Evolutionary conservation across 1,140 invertebrate species (phyloP), one percentile per base, ranked within the genome.

Genomic region (Camponotus vicinus): DNA sequence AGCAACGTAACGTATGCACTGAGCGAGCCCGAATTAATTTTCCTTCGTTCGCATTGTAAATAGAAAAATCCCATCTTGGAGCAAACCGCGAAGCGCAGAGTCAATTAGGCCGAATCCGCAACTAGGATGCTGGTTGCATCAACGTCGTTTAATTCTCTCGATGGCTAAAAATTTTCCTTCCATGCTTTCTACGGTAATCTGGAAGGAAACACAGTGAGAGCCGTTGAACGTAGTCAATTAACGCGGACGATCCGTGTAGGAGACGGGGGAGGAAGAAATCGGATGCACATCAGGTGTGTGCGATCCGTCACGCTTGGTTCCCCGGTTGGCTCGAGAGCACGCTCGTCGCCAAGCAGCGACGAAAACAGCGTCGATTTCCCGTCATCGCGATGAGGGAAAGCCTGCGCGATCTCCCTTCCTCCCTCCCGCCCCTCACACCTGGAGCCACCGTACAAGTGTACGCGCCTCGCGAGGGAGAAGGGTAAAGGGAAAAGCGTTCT

Each of bases 221-320:
- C 32, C 49, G 55, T 61, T 9, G 37, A 59, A 8, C n/a, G 2
- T 27, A 71, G 27, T 61, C 78, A 61, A 82, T 71, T 82, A 82
- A 61, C 21, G 37, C 67, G 15, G 40, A 82, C 78, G 37, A 15
- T 59, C 27, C 21, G 13, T 4, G 52, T 1, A 69, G 21, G 21
- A 71, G 49, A 27, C 21, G 37, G n/a, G n/a, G 21, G 27, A 71
- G 49, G 42, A 18, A 59, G 64, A 67, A 80, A 86, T 87, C 45
- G 42, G 61, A 73, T 18, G 32, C 32, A 52, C 57, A 83, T 86
- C 78, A 89, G 21, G 67, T 78, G 55, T 73, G 52, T 67, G 45
- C 37, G 49, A 7, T 2, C 8, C 71, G 73, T 90, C 37, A 64
- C 57, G 55, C 27, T 55, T 89, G 59, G 75, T 69, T 87, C 67